Evolutionary conservation across 2,888 invertebrate genomes (phyloP), one percentile per base, ranked within the genome.

Genomic region (Agrotis ipsilon): DNA sequence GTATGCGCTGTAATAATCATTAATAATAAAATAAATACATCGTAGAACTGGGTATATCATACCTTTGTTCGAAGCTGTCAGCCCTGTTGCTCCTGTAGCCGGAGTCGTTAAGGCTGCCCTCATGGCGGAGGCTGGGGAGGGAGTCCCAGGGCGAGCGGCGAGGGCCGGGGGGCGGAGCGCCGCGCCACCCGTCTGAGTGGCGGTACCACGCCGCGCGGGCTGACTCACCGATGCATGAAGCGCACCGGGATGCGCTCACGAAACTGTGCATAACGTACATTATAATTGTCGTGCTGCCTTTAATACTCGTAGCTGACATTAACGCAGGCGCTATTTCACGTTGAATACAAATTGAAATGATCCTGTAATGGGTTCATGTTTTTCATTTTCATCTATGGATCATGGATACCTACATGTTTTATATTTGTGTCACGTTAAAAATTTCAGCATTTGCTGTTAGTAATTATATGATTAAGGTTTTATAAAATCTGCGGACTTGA

Each of bases 121-220:
- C 98, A 89, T 98, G 98, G 49, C 98, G 97, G 78, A 98, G 95
- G 63, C 98, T 98, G 68, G 98, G 98, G 81, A 98, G 95, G 61
- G 98, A 98, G 93, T 98, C 98, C 98, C 98, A 98, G 45, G 98
- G 98, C 7, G 98, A 98, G 81, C 98, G 97, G 86, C 98, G 98
- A 72, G 98, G 98, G 18, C 93, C 95, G 13, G 94, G 96, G 75
- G 96, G 96, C 0, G 93, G 92, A 45, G 96, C 96, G 70, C 97
- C 97, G 71, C 97, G 97, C 98, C 98, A 98, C 59, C 98, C 98
- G 90, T 98, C 98, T 52, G 98, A 98, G 94, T 98, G 98, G 19
- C 98, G 97, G 96, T 98, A 98, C 98, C 98, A 98, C 87, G 98
- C 98, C 76, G 98, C 98, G 43, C 98, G 97, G 75, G 98, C 98